These are phyloP conservation scores for Drosophila emarginata DNA, from an alignment of 2,888 invertebrate genomes.

Conservation along the genomic window DNA sequence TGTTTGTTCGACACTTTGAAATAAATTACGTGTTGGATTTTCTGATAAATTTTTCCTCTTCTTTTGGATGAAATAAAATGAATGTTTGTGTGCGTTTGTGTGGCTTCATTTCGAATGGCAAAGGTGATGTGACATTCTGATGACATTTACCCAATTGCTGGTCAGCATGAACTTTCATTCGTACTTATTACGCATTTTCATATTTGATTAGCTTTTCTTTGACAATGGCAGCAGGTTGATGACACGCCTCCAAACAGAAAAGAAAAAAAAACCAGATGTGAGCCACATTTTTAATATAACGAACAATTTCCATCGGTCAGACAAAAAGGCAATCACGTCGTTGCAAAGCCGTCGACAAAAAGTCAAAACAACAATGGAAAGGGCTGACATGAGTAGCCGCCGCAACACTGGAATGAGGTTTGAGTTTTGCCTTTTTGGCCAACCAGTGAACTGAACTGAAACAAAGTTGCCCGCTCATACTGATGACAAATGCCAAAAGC, in stretches of 20 bases:
- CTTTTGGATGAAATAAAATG: neutral
- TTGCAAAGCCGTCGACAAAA: conserved; percentile 38
- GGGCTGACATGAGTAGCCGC: conserved; percentile 39
- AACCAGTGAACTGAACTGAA: conserved; percentile 56
- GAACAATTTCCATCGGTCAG: conserved; percentile 30
- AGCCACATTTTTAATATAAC: conserved; percentile 52
- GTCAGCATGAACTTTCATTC: conserved; percentile 5
- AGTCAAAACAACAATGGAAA: conserved; percentile 44
- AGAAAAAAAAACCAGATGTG: conserved; percentile 18
- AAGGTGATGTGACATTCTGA: conserved; percentile 19
- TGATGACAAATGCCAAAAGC: conserved; percentile 56
- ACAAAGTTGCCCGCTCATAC: conserved; percentile 39
- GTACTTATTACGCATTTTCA: conserved; percentile 35
- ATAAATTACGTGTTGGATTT: conserved; percentile 11
- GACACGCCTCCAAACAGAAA: neutral
- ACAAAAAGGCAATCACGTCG: conserved; percentile 56
- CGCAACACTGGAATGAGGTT: conserved; percentile 25
- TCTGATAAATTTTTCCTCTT: conserved; percentile 12
- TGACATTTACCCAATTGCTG: conserved; percentile 3
- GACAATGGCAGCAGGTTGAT: conserved; percentile 16
- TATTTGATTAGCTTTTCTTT: conserved; percentile 45
- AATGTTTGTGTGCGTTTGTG: neutral
- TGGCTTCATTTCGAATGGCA: conserved; percentile 17
- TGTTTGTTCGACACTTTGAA: conserved; percentile 27
- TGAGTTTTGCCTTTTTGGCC: conserved; percentile 43